phyloP scores from a whole-genome alignment of 1,140 invertebrate species.

The Tachypleus tridentatus region DNA sequence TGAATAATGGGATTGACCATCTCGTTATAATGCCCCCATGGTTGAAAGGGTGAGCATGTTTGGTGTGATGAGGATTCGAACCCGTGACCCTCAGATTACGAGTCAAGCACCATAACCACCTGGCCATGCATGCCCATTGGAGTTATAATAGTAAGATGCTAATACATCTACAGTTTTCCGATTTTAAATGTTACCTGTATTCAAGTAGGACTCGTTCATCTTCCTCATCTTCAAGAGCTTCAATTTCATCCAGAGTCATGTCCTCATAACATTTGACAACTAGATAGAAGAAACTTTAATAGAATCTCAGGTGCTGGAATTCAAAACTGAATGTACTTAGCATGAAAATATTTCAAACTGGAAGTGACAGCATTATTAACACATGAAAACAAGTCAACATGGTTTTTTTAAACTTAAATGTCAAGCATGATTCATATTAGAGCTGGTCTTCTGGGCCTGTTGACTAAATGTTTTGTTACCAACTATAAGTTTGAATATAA shows the following conservation, averaged over 20 bases:
- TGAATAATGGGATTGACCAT: no score
- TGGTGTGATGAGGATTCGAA: no score
- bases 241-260: constrained; percentile 65
- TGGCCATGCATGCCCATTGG: no score
- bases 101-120: no score
- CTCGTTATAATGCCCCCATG: no score
- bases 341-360: constrained; percentile 15
- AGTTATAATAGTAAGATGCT: no score
- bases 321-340: constrained; percentile 15
- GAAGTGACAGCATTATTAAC: constrained; percentile 14
- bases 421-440: not conserved
- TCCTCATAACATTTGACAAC: constrained; percentile 54
- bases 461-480: no score
- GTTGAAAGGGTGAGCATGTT: no score
- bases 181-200: constrained; percentile 30
- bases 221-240: constrained; percentile 59
- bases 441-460: not conserved
- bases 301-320: constrained; percentile 10
- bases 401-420: not conserved
- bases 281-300: constrained; percentile 28
- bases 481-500: no score
- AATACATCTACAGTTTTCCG: no score
- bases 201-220: constrained; percentile 69
- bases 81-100: no score
- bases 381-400: not conserved